Base-by-base conservation (phyloP, 2,113 vertebrate species). In the Proteles cristata region DNA sequence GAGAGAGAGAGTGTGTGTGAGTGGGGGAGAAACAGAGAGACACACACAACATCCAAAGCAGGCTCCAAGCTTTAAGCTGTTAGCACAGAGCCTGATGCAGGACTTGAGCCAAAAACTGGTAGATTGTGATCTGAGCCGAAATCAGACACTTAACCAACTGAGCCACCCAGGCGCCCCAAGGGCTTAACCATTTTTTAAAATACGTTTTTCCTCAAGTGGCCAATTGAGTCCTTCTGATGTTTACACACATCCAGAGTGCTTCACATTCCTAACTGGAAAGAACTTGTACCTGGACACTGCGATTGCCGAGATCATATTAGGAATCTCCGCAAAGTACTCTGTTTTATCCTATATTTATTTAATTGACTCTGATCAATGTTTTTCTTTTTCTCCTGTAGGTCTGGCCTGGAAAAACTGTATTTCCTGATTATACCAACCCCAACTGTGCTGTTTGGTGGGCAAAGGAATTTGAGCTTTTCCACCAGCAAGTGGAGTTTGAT, bases 351-450 rank as follows among this genome's bases (percentile, higher is more conserved):
- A 0, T 55, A n/a, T 61, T 92, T 28, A 35, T 43, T 80, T 79
- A 74, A 63, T 65, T 87, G 71, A 68, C 17, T 90, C 10, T 79
- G 11, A 76, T 65, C 4, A 19, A 0, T 69, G 9, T 31, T 97
- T 97, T 15, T 23, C 10, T 90, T 93, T 96, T 35, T 58, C 9
- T 66, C 28, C 58, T 53, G 5, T 92, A 99, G 99, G 99, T 99
- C 31, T 99, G 99, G 99, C 99, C 99, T 83, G 99, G 99, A 55
- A 93, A 97, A 96, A 99, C 99, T 0, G 99, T 99, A 4, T 99
- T 99, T 97, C 99, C 99, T 95, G 99, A 99, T 97, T 99, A 99
- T 96, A 99, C 99, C 68, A 99, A 99, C 87, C 96, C 98, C 1
- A 89, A 55, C 0, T 99, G 99, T 97, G 98, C 98, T 2, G 94